Evolutionary conservation across 2,113 vertebrate genomes (phyloP), one percentile per base, ranked within the genome.

Genomic region (Neodon shergylaensis): DNA sequence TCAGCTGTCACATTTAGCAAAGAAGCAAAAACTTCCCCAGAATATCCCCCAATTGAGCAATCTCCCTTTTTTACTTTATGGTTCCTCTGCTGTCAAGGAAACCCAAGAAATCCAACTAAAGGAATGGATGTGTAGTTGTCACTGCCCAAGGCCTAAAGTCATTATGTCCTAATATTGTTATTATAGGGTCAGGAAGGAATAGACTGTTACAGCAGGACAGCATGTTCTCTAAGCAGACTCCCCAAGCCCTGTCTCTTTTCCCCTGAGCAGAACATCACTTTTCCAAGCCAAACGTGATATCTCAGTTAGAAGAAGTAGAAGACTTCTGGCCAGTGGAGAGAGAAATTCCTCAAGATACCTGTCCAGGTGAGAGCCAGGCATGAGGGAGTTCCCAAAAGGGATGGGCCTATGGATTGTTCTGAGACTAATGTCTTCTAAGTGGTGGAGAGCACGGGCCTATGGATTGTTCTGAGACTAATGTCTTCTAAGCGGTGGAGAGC

Each of bases 241-340:
- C 47, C 74, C 90, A 97, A 96, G 95, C 77, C 49, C 88, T 97
- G 16, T 97, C 79, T 97, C 72, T 97, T 91, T 97, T 94, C 78
- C 85, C 76, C 96, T 92, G 94, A 96, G 90, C 97, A 98, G 97
- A 98, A 58, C 94, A 90, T 94, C 97, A 98, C 92, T 96, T 97
- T 90, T 98, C 97, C 96, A 98, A 97, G 78, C 97, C 97, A 92
- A 90, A 98, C 86, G 95, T 98, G 90, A 95, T 98, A 54, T 97
- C 97, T 96, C 96, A 95, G 94, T 96, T 98, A 95, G 97, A 98
- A 92, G 96, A 97, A 74, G 95, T 94, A 68, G 96, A 98, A 91
- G 95, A 95, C 54, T 96, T 95, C 68, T 97, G 96, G 95, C 85
- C 88, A n/a, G 16, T 88, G 94, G 94, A 96, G 58, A 97, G 33